Conservation (phyloP, 2,797 vertebrate genomes). For the Phoeniculus purpureus region DNA sequence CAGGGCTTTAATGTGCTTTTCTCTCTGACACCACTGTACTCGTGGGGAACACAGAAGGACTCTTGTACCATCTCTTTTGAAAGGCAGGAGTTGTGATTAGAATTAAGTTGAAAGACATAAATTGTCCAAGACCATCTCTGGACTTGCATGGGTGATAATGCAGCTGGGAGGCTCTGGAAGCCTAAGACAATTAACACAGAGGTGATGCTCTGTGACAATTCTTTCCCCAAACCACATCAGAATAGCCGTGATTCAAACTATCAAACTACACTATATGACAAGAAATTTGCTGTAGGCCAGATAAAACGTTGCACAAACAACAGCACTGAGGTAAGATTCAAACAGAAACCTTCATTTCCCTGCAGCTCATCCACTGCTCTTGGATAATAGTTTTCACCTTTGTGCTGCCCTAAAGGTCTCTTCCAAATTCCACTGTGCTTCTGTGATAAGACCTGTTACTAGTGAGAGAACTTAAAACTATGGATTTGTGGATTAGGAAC, state of each 20-base stretch:
- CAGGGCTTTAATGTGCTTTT: neutral
- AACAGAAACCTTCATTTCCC: neutral
- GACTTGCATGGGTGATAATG: rapidly evolving
- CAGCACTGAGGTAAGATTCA: neutral
- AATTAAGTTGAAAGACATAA: neutral
- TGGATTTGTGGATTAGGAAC: neutral
- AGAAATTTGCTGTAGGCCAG: neutral
- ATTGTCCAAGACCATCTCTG: neutral
- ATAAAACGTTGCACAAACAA: neutral
- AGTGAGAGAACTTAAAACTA: neutral
- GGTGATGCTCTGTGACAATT: neutral
- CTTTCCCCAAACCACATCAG: neutral
- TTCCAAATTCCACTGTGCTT: no score
- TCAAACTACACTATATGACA: neutral
- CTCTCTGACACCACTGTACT: neutral
- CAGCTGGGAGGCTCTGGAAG: neutral
- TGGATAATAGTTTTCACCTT: neutral
- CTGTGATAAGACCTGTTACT: neutral
- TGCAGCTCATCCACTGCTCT: neutral
- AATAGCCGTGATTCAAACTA: neutral
- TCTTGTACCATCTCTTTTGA: neutral
- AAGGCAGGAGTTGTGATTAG: neutral
- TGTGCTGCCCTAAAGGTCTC: no score
- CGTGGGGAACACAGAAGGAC: neutral
- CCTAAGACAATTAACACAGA: neutral